phyloP scores from a whole-genome alignment of 2,113 vertebrate species.

The Plestiodon gilberti region DNA sequence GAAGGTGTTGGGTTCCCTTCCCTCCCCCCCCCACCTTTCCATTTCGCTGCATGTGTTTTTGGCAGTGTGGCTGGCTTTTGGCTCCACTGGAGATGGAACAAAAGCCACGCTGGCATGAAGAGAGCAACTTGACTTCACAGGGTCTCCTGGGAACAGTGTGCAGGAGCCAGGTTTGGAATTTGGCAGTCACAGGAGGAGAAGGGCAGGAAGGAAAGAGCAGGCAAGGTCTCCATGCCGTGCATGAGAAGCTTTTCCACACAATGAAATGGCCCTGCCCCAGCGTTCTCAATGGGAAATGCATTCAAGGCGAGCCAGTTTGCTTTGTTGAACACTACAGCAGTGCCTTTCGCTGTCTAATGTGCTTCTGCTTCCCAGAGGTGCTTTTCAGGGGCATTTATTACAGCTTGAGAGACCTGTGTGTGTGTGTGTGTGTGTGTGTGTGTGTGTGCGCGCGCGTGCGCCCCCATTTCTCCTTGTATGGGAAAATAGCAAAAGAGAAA shows the following conservation, averaged over 20 bases:
- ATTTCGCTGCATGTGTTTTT: conserved; percentile 32
- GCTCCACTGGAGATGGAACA: conserved; percentile 61
- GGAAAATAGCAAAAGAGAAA: neutral
- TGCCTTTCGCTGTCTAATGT: conserved; percentile 56
- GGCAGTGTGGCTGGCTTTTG: conserved; percentile 48
- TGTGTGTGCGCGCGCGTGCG: too few relatives aligned
- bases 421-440: neutral
- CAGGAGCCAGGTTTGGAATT: conserved; percentile 67
- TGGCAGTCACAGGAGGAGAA: conserved; percentile 74
- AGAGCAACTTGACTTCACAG: conserved; percentile 67
- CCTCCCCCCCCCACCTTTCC: neutral
- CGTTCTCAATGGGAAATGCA: conserved; percentile 59
- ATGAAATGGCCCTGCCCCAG: conserved; percentile 70
- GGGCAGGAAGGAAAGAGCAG: conserved; percentile 75
- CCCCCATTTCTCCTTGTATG: conserved; percentile 4
- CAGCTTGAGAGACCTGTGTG: neutral
- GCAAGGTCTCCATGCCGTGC: conserved; percentile 68
- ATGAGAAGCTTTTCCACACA: conserved; percentile 67
- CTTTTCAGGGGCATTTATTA: conserved; percentile 43
- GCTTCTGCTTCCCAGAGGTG: conserved; percentile 31
- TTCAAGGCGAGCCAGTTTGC: conserved; percentile 53
- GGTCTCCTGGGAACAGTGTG: conserved; percentile 66
- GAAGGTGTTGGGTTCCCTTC: neutral
- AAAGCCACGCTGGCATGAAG: conserved; percentile 69
- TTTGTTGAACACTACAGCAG: conserved; percentile 34